Evolutionary conservation across 2,888 invertebrate genomes (phyloP).

Genomic region (Diarsia mendica): DNA sequence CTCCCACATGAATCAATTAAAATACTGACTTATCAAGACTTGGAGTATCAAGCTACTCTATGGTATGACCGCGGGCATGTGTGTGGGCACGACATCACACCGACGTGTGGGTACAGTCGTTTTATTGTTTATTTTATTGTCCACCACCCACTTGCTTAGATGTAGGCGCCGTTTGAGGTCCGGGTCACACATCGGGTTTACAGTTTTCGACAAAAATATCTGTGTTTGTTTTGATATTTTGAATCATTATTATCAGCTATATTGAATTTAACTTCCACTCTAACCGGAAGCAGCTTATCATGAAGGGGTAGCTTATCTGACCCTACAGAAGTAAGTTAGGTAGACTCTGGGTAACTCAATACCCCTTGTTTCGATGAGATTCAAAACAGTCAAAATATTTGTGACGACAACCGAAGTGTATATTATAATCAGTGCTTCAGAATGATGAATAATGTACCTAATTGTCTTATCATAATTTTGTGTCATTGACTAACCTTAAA

Average conservation of each 20-base stretch:
- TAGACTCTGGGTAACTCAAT: neutral
- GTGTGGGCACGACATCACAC: slow-evolving; percentile 44
- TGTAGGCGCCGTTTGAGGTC: slow-evolving; percentile 51
- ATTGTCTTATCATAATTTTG: too few species aligned
- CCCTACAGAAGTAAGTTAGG: neutral
- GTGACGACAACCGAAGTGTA: too few species aligned
- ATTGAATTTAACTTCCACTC: too few species aligned
- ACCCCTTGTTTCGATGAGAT: neutral
- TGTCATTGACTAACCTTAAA: too few species aligned
- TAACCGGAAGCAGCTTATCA: neutral
- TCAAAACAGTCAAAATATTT: neutral
- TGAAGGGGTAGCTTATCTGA: neutral
- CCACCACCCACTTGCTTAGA: slow-evolving; percentile 42
- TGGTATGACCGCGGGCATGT: slow-evolving; percentile 30
- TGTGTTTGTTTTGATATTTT: slow-evolving; percentile 4
- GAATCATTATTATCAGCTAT: neutral
- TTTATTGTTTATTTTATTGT: slow-evolving; percentile 52
- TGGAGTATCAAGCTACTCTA: neutral
- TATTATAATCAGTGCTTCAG: too few species aligned
- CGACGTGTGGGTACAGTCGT: slow-evolving; percentile 46
- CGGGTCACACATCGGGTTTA: slow-evolving; percentile 35
- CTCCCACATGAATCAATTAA: slow-evolving; percentile 28
- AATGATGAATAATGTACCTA: too few species aligned
- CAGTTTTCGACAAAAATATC: slow-evolving; percentile 13
- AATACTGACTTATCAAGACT: slow-evolving; percentile 5